Evolutionary conservation across 2,888 invertebrate genomes (phyloP).

Genomic region (Drosophila hamatofila): DNA sequence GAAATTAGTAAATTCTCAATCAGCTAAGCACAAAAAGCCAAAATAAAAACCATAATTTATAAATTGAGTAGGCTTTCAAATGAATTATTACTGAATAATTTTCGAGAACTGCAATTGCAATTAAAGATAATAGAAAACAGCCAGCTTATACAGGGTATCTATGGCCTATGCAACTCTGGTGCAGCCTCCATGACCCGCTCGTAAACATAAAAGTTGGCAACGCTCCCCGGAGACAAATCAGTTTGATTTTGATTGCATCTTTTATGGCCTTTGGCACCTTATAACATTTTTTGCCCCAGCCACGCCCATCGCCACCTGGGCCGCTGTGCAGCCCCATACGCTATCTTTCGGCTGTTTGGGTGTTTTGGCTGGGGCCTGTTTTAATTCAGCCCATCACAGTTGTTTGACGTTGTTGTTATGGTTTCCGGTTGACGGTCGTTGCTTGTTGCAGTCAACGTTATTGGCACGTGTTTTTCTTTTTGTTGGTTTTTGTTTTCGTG

Average conservation of each 20-base stretch:
- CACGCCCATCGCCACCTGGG: slow-evolving; percentile 18
- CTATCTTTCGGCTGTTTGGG: slow-evolving; percentile 16
- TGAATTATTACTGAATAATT: not conserved
- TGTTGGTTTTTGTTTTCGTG: slow-evolving; percentile 23
- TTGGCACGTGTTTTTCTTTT: slow-evolving; percentile 55
- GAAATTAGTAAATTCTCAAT: not conserved
- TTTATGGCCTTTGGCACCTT: slow-evolving; percentile 80
- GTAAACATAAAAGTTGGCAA: slow-evolving; percentile 79
- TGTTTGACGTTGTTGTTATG: slow-evolving; percentile 42
- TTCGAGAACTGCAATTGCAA: not conserved
- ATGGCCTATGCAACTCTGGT: not conserved
- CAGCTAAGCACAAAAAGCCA: not conserved
- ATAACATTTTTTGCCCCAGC: slow-evolving; percentile 56
- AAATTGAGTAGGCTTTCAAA: not conserved
- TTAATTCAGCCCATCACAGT: slow-evolving; percentile 46
- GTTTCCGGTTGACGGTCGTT: slow-evolving; percentile 16
- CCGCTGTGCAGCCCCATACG: slow-evolving; percentile 17
- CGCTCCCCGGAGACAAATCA: slow-evolving; percentile 78
- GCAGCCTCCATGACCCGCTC: slow-evolving; percentile 43
- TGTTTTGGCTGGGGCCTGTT: slow-evolving; percentile 19
- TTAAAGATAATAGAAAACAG: not conserved
- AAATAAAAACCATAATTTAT: not conserved
- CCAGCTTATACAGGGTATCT: slow-evolving; percentile 17
- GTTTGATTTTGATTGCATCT: slow-evolving; percentile 81
- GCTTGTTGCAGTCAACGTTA: slow-evolving; percentile 50